Percentiles rank a stretch among this genome's conserved stretches.
These are phyloP conservation scores for Girardinus metallicus DNA, from an alignment of 2,797 vertebrate species.

Conservation along the genomic window DNA sequence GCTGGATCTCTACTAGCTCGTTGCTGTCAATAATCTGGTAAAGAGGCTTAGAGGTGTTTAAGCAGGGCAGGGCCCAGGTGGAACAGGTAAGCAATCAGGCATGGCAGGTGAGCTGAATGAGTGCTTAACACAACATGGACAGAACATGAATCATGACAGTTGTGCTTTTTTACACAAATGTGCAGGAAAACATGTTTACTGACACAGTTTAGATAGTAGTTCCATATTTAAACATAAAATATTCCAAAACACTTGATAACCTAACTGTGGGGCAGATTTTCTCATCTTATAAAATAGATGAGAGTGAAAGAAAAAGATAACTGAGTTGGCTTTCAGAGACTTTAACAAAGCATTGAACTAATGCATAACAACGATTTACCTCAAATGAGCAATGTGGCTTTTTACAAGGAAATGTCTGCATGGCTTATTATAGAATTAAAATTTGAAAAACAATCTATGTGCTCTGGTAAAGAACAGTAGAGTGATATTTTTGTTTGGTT, in stretches of 20 bases:
- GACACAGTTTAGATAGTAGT: neutral
- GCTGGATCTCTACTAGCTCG: too few relatives aligned
- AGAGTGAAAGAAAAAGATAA: neutral
- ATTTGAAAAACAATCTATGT: neutral
- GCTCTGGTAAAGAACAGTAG: neutral
- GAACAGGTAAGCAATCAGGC: too few relatives aligned
- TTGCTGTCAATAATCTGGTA: too few relatives aligned
- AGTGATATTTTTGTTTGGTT: neutral
- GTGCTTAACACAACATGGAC: too few relatives aligned
- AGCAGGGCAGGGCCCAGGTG: too few relatives aligned
- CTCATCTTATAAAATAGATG: neutral
- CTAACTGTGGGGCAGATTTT: neutral
- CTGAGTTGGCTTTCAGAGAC: neutral
- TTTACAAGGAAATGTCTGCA: neutral
- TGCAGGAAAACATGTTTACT: neutral
- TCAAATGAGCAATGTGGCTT: neutral
- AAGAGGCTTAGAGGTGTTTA: too few relatives aligned
- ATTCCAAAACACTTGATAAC: neutral
- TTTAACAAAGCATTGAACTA: neutral
- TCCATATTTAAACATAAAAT: neutral
- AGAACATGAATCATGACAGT: too few relatives aligned
- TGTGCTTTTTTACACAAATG: conserved; percentile 35
- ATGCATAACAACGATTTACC: neutral
- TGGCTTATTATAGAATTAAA: neutral
- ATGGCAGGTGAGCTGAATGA: too few relatives aligned